phyloP scores from a whole-genome alignment of 2,797 vertebrate genomes.

The Schizopygopsis malacanthus region DNA sequence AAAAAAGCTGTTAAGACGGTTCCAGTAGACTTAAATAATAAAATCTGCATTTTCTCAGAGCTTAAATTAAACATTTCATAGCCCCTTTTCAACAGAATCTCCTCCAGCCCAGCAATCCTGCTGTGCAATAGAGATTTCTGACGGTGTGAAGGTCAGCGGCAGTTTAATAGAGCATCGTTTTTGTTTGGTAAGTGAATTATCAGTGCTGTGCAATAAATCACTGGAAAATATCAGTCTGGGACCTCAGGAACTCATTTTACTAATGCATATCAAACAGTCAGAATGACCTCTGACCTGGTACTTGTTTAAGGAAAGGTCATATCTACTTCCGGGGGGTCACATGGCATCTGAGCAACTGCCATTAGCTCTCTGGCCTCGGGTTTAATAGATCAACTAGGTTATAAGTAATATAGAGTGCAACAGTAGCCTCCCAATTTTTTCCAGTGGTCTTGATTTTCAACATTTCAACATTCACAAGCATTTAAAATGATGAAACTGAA shows the following conservation, averaged over 20 bases:
- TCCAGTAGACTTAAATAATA: slow-evolving; percentile 22
- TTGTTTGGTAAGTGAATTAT: slow-evolving; percentile 30
- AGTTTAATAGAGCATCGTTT: slow-evolving; percentile 31
- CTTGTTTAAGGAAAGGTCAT: not conserved
- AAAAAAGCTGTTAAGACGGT: slow-evolving; percentile 20
- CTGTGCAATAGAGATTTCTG: slow-evolving; percentile 13
- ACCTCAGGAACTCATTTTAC: not conserved
- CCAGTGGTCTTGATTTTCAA: not conserved
- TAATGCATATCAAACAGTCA: not conserved
- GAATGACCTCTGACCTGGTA: not conserved
- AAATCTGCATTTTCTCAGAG: not conserved
- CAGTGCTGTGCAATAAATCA: slow-evolving; percentile 4
- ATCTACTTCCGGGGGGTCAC: not conserved
- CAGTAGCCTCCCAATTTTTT: not conserved
- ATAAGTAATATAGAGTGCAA: not conserved
- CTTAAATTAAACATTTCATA: slow-evolving; percentile 12
- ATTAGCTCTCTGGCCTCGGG: not conserved
- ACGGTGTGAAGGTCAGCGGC: slow-evolving; percentile 14
- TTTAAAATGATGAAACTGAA: not conserved
- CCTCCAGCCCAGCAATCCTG: not conserved
- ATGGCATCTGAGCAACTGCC: not conserved
- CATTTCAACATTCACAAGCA: too few relatives aligned
- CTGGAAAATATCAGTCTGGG: not conserved
- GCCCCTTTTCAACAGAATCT: not conserved
- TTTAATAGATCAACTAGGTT: not conserved